Conservation (phyloP, 2,797 vertebrate species). For the Limnodromus scolopaceus region DNA sequence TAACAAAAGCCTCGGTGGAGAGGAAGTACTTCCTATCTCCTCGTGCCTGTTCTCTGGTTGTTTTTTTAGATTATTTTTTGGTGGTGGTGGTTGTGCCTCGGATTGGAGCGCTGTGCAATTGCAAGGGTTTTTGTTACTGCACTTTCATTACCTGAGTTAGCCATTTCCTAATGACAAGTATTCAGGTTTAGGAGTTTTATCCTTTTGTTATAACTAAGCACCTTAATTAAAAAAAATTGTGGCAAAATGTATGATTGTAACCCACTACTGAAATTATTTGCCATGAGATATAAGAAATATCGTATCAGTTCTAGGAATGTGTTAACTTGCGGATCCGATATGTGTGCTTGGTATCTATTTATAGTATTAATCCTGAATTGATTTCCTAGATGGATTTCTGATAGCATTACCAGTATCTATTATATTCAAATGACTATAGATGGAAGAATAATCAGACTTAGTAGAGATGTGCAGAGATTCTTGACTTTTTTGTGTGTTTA, state of each 20-base stretch:
- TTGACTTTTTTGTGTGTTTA: neutral
- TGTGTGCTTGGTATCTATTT: neutral
- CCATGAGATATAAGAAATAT: neutral
- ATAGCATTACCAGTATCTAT: neutral
- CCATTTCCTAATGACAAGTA: neutral
- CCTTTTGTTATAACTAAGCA: neutral
- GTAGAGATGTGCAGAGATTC: neutral
- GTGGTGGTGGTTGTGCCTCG: neutral
- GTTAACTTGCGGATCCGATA: neutral
- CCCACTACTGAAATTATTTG: neutral
- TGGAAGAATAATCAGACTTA: neutral
- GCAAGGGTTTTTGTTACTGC: neutral
- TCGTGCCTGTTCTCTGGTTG: neutral
- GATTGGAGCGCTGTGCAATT: neutral
- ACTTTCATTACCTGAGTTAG: neutral
- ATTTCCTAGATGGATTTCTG: neutral
- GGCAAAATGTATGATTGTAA: neutral
- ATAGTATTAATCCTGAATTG: neutral
- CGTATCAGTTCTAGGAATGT: neutral
- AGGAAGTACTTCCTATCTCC: slow-evolving; percentile 52
- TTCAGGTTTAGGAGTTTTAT: neutral
- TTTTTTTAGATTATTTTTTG: slow-evolving; percentile 38
- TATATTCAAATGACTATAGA: neutral
- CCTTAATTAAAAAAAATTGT: neutral
- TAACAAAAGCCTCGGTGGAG: neutral